phyloP scores from a whole-genome alignment of 2,113 vertebrate species.

The Rhynchomys soricoides region DNA sequence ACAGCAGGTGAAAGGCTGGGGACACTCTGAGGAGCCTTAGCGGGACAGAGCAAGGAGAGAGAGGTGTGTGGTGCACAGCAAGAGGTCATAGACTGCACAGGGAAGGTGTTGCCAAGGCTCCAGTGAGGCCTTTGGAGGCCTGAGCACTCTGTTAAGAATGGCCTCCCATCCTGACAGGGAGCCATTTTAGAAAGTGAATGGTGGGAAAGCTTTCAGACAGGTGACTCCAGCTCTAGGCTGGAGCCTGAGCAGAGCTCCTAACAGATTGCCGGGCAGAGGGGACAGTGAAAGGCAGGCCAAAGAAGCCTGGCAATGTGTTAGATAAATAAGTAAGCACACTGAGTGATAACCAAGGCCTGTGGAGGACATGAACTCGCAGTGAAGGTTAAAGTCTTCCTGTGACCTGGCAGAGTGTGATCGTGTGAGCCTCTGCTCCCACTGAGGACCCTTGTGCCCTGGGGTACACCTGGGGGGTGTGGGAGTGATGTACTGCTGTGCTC shows the following conservation, averaged over 20 bases:
- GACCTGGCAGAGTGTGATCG: neutral
- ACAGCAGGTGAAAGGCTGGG: neutral
- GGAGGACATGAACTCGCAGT: neutral
- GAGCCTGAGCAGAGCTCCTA: neutral
- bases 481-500: neutral
- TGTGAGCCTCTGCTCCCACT: neutral
- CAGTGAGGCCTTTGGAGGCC: no score
- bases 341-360: neutral
- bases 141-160: no score
- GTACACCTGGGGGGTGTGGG: no score
- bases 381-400: rapidly evolving
- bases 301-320: neutral
- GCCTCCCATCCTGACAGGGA: rapidly evolving
- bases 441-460: neutral
- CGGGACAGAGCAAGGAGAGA: neutral
- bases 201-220: neutral
- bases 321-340: neutral
- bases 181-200: neutral
- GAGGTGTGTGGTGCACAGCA: neutral
- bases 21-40: no score
- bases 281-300: neutral
- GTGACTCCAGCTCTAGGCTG: neutral
- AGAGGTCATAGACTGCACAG: no score
- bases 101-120: no score
- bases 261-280: neutral